Evolutionary conservation across 1,140 invertebrate genomes (phyloP), one percentile per base, ranked within the genome.

Genomic region (Calliopsis andreniformis): DNA sequence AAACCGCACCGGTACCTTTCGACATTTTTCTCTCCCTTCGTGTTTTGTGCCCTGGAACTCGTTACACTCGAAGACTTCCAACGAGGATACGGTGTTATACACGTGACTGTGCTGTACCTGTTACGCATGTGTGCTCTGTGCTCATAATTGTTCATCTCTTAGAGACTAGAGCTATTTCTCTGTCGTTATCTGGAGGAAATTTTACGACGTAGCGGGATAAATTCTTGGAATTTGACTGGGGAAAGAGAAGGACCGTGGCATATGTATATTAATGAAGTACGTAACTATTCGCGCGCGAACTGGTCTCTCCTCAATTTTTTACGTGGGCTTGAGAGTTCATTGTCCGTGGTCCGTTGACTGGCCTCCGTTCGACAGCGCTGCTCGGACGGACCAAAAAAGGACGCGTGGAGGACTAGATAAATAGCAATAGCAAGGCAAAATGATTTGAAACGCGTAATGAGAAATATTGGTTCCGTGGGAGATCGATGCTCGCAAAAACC

Each of bases 261-360:
- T 5, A 10, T 18, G 4, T 47, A 10, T 18, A 16, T 2, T 16
- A 14, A 55, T 25, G 51, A 18, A 30, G 25, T 20, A 5, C 51
- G 18, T n/a, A 56, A 30, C n/a, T 30, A 30, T 56, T 56, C 28
- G 18, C 32, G 32, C 28, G 53, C 18, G 2, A 3, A 10, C 23
- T 16, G 16, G 14, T 30, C 7, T 28, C 42, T 30, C 42, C 5
- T 45, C 35, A 56, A 56, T 45, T 66, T 73, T 66, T 55, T 73
- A 73, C 70, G 70, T 73, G 70, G 70, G 70, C 69, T 14, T 32
- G 4, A 1, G 10, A 70, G 49, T 66, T 56, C 70, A 30, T 43
- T 66, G 61, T 64, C 35, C 61, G 32, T n/a, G 20, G 18, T n/a
- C n/a, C n/a, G 23, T 68, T 35, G 30, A 25, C 28, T 16, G 35